A percentile compares a stretch with the other conserved stretches of the same genome.
Evolutionary conservation across 1,140 invertebrate genomes (phyloP).

Genomic region (Drosophila obscura): DNA sequence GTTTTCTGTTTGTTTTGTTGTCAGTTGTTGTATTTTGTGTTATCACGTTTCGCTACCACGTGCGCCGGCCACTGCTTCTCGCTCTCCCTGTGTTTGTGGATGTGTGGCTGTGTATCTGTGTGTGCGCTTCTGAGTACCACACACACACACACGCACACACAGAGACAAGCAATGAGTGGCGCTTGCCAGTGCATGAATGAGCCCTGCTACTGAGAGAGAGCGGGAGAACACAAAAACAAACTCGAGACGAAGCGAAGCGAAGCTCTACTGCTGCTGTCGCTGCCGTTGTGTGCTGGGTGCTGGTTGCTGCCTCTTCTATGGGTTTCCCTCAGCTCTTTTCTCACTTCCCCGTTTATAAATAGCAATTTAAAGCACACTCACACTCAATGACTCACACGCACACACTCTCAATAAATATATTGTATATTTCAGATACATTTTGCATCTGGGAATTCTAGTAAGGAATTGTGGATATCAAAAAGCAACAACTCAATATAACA

Average conservation of each 20-base stretch:
- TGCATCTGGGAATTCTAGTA: no score
- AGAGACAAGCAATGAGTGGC: constrained; percentile 25
- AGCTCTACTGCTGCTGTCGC: constrained; percentile 2
- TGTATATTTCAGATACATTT: no score
- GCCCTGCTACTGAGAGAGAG: constrained; percentile 11
- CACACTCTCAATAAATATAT: constrained; percentile 1
- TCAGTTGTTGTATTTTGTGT: constrained; percentile 72
- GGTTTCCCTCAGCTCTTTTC: constrained; percentile 7
- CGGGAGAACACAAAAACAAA: constrained; percentile 56
- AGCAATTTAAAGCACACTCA: constrained; percentile 56
- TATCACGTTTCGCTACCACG: constrained; percentile 83
- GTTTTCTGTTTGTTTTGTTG: constrained; percentile 82
- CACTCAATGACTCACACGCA: constrained; percentile 35
- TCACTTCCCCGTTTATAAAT: constrained; percentile 64
- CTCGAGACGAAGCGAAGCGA: constrained; percentile 34
- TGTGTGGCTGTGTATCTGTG: constrained; percentile 21
- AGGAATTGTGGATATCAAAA: no score
- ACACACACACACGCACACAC: constrained; percentile 21
- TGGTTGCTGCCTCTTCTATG: not conserved
- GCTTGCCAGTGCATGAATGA: constrained; percentile 62
- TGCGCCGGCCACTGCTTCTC: constrained; percentile 55
- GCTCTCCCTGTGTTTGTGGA: not conserved
- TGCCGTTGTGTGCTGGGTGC: no score
- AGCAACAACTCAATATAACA: no score
- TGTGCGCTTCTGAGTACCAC: constrained; percentile 23